Conservation (phyloP, 1,140 invertebrate species). For the Solenopsis fugax region DNA sequence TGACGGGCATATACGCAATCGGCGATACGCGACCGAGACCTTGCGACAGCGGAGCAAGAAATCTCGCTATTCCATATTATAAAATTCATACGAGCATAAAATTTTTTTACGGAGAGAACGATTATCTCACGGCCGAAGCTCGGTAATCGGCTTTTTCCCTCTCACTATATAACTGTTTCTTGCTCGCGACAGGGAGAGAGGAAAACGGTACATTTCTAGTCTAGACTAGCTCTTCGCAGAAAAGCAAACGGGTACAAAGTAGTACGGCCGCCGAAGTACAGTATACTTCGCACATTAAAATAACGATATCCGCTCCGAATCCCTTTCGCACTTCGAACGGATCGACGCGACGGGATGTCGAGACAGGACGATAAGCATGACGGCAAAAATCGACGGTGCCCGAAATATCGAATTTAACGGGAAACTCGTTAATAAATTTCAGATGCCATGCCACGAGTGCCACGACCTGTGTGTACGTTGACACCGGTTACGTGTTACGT, state of each 20-base stretch:
- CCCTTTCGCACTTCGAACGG: background rate
- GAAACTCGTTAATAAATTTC: background rate
- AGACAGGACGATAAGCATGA: background rate
- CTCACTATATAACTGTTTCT: conserved; percentile 28
- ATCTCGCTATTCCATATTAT: background rate
- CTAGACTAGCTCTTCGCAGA: background rate
- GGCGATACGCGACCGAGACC: background rate
- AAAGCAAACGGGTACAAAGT: background rate
- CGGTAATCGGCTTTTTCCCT: background rate
- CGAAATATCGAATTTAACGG: background rate
- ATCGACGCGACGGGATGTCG: background rate
- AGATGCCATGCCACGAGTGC: background rate
- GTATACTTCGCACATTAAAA: background rate
- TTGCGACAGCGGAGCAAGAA: background rate
- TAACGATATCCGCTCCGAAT: background rate
- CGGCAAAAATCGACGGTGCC: background rate
- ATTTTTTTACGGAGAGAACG: background rate
- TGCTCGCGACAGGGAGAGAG: background rate
- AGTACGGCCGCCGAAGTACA: background rate
- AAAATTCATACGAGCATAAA: background rate
- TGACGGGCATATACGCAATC: no score
- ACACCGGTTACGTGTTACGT: background rate
- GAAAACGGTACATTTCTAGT: background rate
- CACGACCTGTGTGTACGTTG: background rate
- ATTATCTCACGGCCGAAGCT: background rate